Base-by-base conservation (phyloP, 1,140 invertebrate genomes). In the Hycleus cichorii region DNA sequence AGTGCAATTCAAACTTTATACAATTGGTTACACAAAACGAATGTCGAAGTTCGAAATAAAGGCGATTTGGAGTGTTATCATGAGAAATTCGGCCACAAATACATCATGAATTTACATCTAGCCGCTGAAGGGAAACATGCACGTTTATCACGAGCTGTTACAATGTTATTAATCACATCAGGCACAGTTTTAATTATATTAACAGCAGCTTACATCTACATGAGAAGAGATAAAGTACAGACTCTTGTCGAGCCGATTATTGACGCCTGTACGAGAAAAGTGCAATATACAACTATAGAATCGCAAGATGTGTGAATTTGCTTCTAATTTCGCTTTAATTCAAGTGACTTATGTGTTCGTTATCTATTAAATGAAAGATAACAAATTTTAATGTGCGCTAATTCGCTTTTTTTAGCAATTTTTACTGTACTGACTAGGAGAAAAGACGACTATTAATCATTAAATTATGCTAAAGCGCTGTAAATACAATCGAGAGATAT, bases 201-300 rank as follows among this genome's bases (percentile, higher is more conserved):
- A 3, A 63, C 84, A 32, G 74, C 75, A 38, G 78, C 79, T 27
- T 74, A 84, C 54, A 74, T 80, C 8, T 87, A 86, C 62, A 69
- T 85, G 10, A 84, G 83, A 64, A 76, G 79, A 53, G 76, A 78
- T 53, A 78, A 76, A 60, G 69, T 86, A 25, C 76, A 77, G 58
- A 77, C 76, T 47, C 80, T 79, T 69, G 73, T 85, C 8, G 76
- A 72, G n/a, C 85, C 86, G 1, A 76, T 87, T 39, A 74, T 87
- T 47, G 81, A 85, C 56, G 80, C 79, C 57, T 79, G 87, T 39
- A 78, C 83, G 32, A 80, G 83, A 70, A 85, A 86, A 68, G 85
- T 88, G 12, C 83, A 87, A 57, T 89, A 89, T 62, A 88, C 85
- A 3, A 84, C 83, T 12, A 88, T 89, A 47, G 78, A 79, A 69